Conservation (phyloP, 2,888 invertebrate genomes). For the Spodoptera exigua region DNA sequence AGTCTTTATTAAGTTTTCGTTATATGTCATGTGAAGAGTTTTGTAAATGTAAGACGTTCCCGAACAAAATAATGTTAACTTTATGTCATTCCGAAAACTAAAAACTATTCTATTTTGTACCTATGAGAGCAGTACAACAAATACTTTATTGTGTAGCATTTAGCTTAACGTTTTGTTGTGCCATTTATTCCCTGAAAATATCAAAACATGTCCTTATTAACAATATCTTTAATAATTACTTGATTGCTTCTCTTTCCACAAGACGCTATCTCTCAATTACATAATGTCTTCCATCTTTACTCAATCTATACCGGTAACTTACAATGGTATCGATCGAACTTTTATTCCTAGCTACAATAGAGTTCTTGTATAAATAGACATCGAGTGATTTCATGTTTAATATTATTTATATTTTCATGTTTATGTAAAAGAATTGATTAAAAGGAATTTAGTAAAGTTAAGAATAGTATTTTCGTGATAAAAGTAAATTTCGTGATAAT, state of each 20-base stretch:
- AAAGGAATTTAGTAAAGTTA: slow-evolving; percentile 86
- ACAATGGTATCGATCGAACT: slow-evolving; percentile 61
- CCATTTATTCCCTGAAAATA: slow-evolving; percentile 61
- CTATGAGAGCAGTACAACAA: slow-evolving; percentile 52
- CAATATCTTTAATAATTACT: slow-evolving; percentile 42
- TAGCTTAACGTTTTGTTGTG: slow-evolving; percentile 59
- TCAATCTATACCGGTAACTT: slow-evolving; percentile 62
- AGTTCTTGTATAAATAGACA: slow-evolving; percentile 62
- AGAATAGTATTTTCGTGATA: slow-evolving; percentile 88
- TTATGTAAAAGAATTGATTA: slow-evolving; percentile 78
- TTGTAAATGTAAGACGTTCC: slow-evolving; percentile 68
- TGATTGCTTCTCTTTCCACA: slow-evolving; percentile 57
- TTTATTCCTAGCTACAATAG: slow-evolving; percentile 64
- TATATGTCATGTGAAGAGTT: slow-evolving; percentile 67
- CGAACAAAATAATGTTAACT: slow-evolving; percentile 65
- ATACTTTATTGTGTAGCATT: slow-evolving; percentile 58
- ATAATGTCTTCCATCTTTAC: slow-evolving; percentile 78
- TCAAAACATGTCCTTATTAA: slow-evolving; percentile 40
- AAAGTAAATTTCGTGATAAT: slow-evolving; percentile 88
- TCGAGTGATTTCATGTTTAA: slow-evolving; percentile 60
- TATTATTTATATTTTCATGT: slow-evolving; percentile 61
- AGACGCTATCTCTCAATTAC: slow-evolving; percentile 63
- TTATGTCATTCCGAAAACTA: slow-evolving; percentile 72
- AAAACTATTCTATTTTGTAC: slow-evolving; percentile 64
- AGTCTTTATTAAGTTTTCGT: slow-evolving; percentile 72